Evolutionary conservation across 2,797 vertebrate genomes (phyloP).

Genomic region (Distichodus sexfasciatus): DNA sequence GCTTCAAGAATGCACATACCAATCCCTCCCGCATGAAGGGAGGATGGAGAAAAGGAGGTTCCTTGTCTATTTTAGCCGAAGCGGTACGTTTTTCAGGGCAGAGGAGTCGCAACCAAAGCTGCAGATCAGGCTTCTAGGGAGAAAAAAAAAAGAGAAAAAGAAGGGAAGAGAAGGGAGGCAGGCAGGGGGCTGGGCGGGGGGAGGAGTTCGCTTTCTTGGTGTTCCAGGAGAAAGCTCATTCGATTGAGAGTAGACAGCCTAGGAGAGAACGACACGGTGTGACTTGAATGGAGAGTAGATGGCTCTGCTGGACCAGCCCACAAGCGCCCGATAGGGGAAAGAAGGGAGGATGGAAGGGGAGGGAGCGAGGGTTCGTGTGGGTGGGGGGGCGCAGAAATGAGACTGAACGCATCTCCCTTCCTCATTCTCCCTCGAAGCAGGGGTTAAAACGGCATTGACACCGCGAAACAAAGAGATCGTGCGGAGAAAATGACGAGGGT

Average conservation of each 20-base stretch:
- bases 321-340: slow-evolving; percentile 54
- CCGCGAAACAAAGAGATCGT: neutral
- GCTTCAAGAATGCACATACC: slow-evolving; percentile 57
- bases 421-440: neutral
- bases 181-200: slow-evolving; percentile 22
- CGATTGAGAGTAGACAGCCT: slow-evolving; percentile 66
- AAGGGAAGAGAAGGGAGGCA: slow-evolving; percentile 9
- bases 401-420: neutral
- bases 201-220: slow-evolving; percentile 51
- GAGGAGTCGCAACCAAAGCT: slow-evolving; percentile 57
- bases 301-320: slow-evolving; percentile 53
- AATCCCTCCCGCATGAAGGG: slow-evolving; percentile 54
- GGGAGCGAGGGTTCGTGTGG: slow-evolving; percentile 8
- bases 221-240: slow-evolving; percentile 70
- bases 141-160: slow-evolving; percentile 26
- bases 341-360: neutral
- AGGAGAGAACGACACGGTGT: slow-evolving; percentile 59
- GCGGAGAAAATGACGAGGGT: slow-evolving; percentile 14
- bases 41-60: slow-evolving; percentile 47
- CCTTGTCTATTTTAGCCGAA: slow-evolving; percentile 48
- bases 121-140: slow-evolving; percentile 52
- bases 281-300: slow-evolving; percentile 69
- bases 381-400: neutral
- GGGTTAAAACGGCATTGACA: neutral
- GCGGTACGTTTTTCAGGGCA: slow-evolving; percentile 52